phyloP scores from a whole-genome alignment of 35 echinoderm and acorn worm species.

The Stichopus chloronotus region DNA sequence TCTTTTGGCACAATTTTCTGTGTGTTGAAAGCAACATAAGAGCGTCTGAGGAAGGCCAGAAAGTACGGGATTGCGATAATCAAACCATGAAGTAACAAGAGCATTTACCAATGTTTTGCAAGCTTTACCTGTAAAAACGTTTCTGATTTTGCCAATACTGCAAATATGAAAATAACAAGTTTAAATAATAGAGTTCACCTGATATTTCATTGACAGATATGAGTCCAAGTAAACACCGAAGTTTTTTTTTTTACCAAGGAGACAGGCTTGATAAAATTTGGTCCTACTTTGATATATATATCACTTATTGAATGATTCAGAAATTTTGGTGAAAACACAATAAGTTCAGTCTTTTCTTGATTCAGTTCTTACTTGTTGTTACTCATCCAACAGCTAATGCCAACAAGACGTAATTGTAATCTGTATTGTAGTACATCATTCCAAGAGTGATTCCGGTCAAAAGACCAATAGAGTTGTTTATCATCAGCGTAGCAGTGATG shows the following conservation, averaged over 20 bases:
- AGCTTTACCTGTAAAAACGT: not conserved
- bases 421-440: too few relatives aligned
- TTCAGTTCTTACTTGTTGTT: too few relatives aligned
- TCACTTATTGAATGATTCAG: too few relatives aligned
- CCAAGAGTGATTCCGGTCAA: too few relatives aligned
- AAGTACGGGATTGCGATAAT: not conserved
- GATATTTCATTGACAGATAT: not conserved
- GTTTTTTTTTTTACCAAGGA: not conserved
- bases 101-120: not conserved
- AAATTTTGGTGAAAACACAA: too few relatives aligned
- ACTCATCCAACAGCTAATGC: too few relatives aligned
- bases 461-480: too few relatives aligned
- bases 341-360: too few relatives aligned
- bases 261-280: too few relatives aligned
- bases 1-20: not conserved
- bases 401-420: too few relatives aligned
- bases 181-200: not conserved
- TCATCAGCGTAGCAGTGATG: too few relatives aligned
- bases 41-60: not conserved
- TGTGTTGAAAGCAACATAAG: not conserved
- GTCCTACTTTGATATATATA: too few relatives aligned
- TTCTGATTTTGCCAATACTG: not conserved
- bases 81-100: not conserved
- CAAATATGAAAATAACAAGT: not conserved
- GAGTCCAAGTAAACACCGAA: not conserved